phyloP scores from a whole-genome alignment of 2,113 vertebrate species.

The Strix uralensis region DNA sequence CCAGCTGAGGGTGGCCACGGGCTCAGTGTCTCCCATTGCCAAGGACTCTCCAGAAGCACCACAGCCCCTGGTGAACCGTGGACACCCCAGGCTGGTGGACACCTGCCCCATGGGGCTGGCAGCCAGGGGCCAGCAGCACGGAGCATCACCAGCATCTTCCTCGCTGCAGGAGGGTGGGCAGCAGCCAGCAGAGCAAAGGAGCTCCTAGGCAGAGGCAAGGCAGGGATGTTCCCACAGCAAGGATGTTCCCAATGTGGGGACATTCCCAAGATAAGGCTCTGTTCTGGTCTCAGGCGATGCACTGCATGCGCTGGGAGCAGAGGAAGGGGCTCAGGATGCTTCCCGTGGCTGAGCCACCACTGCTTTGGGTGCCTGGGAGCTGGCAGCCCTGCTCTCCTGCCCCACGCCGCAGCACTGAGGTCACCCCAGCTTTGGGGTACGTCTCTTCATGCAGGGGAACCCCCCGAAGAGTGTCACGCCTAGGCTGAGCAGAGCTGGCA shows the following conservation, averaged over 20 bases:
- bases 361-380: background rate
- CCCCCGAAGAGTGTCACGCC: background rate
- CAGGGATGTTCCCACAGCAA: background rate
- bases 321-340: background rate
- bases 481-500: background rate
- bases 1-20: fast-evolving
- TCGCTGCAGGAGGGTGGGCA: background rate
- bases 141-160: background rate
- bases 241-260: background rate
- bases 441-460: background rate
- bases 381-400: background rate
- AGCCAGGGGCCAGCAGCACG: fast-evolving
- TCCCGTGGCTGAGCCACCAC: background rate
- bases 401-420: background rate
- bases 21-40: background rate
- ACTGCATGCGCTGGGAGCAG: background rate
- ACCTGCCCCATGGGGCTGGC: background rate
- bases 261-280: background rate
- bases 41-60: background rate
- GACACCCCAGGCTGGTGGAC: fast-evolving
- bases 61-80: background rate
- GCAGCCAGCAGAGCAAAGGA: background rate
- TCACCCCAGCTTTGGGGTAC: background rate
- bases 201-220: background rate
- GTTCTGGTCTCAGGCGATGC: background rate